Evolutionary conservation across 1,140 invertebrate genomes (phyloP), one percentile per base, ranked within the genome.

Genomic region (Drosophila ficusphila): DNA sequence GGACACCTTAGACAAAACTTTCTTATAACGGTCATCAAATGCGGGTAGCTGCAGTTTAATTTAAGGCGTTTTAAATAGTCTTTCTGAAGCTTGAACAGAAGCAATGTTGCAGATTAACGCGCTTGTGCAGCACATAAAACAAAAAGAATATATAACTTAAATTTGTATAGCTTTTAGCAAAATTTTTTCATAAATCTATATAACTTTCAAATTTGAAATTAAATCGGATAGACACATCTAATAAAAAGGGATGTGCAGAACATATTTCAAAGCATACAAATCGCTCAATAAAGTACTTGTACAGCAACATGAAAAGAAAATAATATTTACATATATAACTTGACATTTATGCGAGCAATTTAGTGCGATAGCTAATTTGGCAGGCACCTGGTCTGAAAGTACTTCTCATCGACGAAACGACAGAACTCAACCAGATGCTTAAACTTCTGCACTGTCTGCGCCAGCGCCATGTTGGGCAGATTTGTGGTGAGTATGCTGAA

Each of bases 401-500:
- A 97, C 91, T 94, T 94, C 76, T 93, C 93, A 89, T 98, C 97
- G 67, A 98, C 95, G 75, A 93, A 92, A 75, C 94, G 93, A 90
- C 96, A 96, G 74, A 97, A 94, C 48, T 94, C 92, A n/a, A 96
- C 93, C 8, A 98, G 92, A 69, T 95, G 95, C 11, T 94, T 93
- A 91, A 95, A 96, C 48, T 93, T 93, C 67, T 94, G 93, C 6
- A 98, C 94, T 61, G 95, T 95, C 58, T 94, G 93, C 7, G 95
- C 95, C 56, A 98, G 92, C 49, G 93, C 93, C 78, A 94, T 95
- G 58, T 95, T 95, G 0, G 97, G 97, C 4, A 99, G 92, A 2
- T 94, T 93, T 11, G 96, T 98, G 6, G 97, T 98, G 11, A 99
- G 92, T 56, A 99, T 95, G 0, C 97, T 97, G 81, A 97, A 98